A percentile compares a stretch with the other conserved stretches of the same genome.
Evolutionary conservation across 2,888 invertebrate species (phyloP).

Genomic region (Xestia c-nigrum): DNA sequence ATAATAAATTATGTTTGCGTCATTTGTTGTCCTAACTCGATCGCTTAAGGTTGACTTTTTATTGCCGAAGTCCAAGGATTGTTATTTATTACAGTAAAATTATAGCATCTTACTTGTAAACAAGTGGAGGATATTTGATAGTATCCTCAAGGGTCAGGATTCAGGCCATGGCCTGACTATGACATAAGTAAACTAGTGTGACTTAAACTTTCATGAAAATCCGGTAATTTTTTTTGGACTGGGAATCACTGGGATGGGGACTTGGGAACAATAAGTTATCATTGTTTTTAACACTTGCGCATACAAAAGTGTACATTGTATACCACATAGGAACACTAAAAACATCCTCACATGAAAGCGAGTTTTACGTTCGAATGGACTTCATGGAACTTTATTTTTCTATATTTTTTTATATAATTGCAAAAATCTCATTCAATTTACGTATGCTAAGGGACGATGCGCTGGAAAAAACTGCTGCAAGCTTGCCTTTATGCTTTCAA

Average conservation of each 20-base stretch:
- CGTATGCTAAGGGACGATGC: background rate
- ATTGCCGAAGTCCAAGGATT: conserved; percentile 1
- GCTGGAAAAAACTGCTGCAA: too few relatives aligned
- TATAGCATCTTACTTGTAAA: background rate
- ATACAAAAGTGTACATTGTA: background rate
- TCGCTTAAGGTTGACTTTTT: conserved; percentile 26
- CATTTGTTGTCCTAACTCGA: conserved; percentile 26
- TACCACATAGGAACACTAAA: too few relatives aligned
- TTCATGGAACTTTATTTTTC: background rate
- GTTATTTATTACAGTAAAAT: conserved; percentile 21
- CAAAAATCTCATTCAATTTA: background rate
- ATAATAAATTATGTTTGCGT: conserved; percentile 23
- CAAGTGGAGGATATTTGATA: background rate
- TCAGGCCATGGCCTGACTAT: background rate
- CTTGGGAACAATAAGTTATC: too few relatives aligned
- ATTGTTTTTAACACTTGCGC: too few relatives aligned
- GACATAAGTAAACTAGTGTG: background rate
- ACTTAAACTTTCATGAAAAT: too few relatives aligned
- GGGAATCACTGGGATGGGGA: too few relatives aligned
- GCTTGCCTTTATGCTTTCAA: too few relatives aligned
- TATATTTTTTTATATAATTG: background rate
- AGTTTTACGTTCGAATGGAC: background rate
- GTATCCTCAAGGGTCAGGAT: background rate
- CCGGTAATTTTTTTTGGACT: too few relatives aligned
- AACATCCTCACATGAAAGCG: background rate